Evolutionary conservation across 2,888 invertebrate genomes (phyloP).

Genomic region (Tillus elongatus): DNA sequence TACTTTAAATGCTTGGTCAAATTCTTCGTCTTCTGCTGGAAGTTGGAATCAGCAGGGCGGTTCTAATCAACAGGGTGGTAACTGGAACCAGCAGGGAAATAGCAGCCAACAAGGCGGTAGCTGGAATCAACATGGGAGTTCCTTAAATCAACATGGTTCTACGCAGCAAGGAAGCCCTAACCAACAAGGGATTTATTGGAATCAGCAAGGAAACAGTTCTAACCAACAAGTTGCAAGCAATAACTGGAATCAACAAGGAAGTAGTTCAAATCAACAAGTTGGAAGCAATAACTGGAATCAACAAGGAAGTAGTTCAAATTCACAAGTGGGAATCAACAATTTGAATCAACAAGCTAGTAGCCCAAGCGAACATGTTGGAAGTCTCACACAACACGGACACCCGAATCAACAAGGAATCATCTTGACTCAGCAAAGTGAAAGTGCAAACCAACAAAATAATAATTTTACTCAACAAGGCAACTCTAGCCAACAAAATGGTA

Average conservation of each 20-base stretch:
- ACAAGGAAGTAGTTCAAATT: constrained; percentile 6
- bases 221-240: constrained; percentile 3
- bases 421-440: neutral
- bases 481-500: constrained; percentile 10
- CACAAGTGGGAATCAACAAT: constrained; percentile 1
- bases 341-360: neutral
- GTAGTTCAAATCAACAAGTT: constrained; percentile 1
- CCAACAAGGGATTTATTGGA: constrained; percentile 12
- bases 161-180: constrained; percentile 4
- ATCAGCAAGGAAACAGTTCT: constrained; percentile 3
- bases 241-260: constrained; percentile 7
- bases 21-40: constrained; percentile 4
- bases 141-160: constrained; percentile 9
- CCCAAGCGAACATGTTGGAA: neutral
- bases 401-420: constrained; percentile 6
- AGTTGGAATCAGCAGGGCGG: constrained; percentile 15
- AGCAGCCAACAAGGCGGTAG: constrained; percentile 20
- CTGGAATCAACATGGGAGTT: constrained; percentile 17
- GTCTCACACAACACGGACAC: neutral
- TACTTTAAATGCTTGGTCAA: constrained; percentile 7
- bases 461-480: constrained; percentile 10
- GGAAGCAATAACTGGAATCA: constrained; percentile 4
- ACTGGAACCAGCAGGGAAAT: constrained; percentile 19
- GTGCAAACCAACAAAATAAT: constrained; percentile 5
- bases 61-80: constrained; percentile 16